Evolutionary conservation across 2,797 vertebrate genomes (phyloP).

Genomic region (Hozukius guyotensis): DNA sequence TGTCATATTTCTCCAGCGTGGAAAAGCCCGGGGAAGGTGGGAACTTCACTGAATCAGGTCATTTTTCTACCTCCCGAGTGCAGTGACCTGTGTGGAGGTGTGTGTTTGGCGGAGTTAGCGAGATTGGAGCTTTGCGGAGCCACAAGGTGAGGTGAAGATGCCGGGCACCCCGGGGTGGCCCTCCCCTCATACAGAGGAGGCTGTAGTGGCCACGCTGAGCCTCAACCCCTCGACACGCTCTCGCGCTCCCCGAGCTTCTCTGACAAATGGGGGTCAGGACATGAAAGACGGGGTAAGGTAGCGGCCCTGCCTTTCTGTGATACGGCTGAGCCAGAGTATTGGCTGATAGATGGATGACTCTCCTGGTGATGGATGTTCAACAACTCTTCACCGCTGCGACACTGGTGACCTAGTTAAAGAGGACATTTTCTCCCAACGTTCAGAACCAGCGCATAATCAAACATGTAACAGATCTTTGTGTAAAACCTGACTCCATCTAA

Average conservation of each 20-base stretch:
- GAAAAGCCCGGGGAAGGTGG: slow-evolving; percentile 18
- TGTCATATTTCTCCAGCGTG: slow-evolving; percentile 42
- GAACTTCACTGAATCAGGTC: slow-evolving; percentile 53
- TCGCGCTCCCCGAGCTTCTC: slow-evolving; percentile 25
- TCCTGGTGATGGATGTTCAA: slow-evolving; percentile 73
- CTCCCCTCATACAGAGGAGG: slow-evolving; percentile 16
- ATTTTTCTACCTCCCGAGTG: slow-evolving; percentile 36
- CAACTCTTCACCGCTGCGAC: slow-evolving; percentile 54
- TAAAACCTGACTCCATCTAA: not conserved
- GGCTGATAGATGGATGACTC: slow-evolving; percentile 75
- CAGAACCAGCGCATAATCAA: slow-evolving; percentile 8
- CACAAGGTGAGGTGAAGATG: slow-evolving; percentile 31
- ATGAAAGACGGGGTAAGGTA: slow-evolving; percentile 48
- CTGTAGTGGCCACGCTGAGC: slow-evolving; percentile 34
- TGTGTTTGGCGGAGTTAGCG: not conserved
- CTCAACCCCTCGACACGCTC: slow-evolving; percentile 23
- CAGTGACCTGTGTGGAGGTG: slow-evolving; percentile 29
- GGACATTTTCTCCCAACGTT: slow-evolving; percentile 45
- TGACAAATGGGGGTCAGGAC: slow-evolving; percentile 71
- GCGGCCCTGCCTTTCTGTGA: slow-evolving; percentile 54
- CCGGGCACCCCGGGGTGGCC: slow-evolving; percentile 13
- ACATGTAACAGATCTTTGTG: not conserved
- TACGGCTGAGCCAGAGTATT: slow-evolving; percentile 40
- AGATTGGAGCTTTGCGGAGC: not conserved
- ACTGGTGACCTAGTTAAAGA: slow-evolving; percentile 72